A percentile compares a stretch with the other conserved stretches of the same genome.
Conservation (phyloP, 1,140 invertebrate genomes). For the Vanessa tameamea region DNA sequence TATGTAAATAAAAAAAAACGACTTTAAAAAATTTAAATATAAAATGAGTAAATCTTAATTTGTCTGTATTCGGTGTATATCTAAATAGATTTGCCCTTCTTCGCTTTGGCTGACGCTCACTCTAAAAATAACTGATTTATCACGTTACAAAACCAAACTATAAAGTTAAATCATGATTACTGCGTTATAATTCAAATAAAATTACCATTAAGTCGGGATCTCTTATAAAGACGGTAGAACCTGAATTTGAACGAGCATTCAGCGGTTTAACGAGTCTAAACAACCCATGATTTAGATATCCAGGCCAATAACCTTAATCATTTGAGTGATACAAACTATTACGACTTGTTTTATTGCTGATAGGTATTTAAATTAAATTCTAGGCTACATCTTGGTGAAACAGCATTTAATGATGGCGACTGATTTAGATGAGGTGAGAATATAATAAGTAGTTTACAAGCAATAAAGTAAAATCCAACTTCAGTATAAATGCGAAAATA, state of each 20-base stretch:
- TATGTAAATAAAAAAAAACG: no score
- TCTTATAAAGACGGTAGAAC: constrained; percentile 34
- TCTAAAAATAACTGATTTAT: background rate
- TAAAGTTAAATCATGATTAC: constrained; percentile 22
- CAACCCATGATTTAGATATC: constrained; percentile 34
- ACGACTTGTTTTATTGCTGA: constrained; percentile 11
- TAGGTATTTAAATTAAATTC: background rate
- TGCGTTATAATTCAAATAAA: constrained; percentile 27
- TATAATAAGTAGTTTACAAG: background rate
- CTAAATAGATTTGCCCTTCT: no score
- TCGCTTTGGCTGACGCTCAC: no score
- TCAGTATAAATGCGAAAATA: no score
- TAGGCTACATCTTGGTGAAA: background rate
- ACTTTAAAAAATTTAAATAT: no score
- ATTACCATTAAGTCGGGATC: constrained; percentile 17
- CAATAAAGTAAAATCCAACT: no score
- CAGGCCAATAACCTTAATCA: constrained; percentile 14
- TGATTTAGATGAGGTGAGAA: background rate
- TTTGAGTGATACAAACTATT: constrained; percentile 10
- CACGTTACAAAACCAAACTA: background rate
- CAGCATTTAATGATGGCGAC: background rate
- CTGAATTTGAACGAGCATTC: constrained; percentile 29
- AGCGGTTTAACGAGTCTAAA: constrained; percentile 37
- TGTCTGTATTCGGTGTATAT: no score
- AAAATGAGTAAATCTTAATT: no score